These are phyloP conservation scores for Cheirogaleus medius DNA, from an alignment of 2,113 vertebrate genomes.

Conservation along the genomic window DNA sequence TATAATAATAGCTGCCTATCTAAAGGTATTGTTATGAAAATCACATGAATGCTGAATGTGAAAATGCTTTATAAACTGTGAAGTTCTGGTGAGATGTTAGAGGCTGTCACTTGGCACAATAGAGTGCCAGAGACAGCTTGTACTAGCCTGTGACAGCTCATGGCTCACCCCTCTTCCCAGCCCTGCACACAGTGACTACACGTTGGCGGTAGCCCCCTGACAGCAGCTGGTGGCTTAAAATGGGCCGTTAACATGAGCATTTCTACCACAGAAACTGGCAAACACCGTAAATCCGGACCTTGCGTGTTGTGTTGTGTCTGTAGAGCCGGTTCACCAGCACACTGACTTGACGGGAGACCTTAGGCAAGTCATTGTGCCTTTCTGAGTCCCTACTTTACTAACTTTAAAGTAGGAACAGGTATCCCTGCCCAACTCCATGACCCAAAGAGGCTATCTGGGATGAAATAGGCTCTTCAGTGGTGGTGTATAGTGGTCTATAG, in stretches of 20 bases:
- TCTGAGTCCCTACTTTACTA: not conserved
- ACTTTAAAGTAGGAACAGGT: not conserved
- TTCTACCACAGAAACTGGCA: not conserved
- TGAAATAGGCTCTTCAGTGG: no score
- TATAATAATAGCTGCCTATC: not conserved
- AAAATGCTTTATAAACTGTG: not conserved
- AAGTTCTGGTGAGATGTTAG: not conserved
- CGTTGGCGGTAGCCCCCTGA: no score
- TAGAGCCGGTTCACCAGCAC: not conserved
- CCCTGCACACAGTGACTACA: no score
- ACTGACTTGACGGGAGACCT: not conserved
- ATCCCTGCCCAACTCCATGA: not conserved
- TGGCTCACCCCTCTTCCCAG: rapidly evolving
- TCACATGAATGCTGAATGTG: rapidly evolving
- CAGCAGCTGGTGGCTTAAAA: rapidly evolving
- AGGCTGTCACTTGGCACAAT: not conserved
- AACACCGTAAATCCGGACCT: not conserved
- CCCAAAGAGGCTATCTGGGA: not conserved
- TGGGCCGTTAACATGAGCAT: not conserved
- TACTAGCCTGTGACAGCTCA: rapidly evolving
- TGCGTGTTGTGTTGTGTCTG: no score
- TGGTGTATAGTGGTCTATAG: no score
- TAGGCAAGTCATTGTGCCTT: not conserved
- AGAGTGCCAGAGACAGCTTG: not conserved
- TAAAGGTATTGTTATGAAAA: not conserved